Evolutionary conservation across 2,797 vertebrate genomes (phyloP).

Genomic region (Scomberomorus guttatus): DNA sequence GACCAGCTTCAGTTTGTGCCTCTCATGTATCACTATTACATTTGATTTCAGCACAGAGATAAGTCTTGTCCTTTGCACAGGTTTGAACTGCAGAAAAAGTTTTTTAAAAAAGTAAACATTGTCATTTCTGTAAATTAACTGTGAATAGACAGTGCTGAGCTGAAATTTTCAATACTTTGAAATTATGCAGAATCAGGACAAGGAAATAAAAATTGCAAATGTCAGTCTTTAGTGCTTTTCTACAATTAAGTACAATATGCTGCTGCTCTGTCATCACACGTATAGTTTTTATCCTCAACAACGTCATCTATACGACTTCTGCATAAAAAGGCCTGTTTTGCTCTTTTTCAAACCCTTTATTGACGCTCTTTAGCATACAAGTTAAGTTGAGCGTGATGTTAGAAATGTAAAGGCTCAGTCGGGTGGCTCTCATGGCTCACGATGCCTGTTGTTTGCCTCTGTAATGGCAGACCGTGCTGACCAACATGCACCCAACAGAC

Average conservation of each 20-base stretch:
- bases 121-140: not conserved
- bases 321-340: conserved; percentile 11
- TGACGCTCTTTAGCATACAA: not conserved
- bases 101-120: not conserved
- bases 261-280: not conserved
- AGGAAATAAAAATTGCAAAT: not conserved
- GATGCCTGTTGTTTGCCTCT: conserved; percentile 48
- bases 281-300: not conserved
- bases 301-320: not conserved
- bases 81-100: not conserved
- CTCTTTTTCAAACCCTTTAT: conserved; percentile 5
- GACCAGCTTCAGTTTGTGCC: no score
- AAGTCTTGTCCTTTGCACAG: no score
- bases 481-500: conserved; percentile 54
- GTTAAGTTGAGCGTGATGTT: conserved; percentile 24
- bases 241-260: not conserved
- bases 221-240: conserved; percentile 2
- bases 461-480: conserved; percentile 44
- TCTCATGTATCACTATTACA: no score
- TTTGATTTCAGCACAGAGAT: no score
- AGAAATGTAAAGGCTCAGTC: conserved; percentile 21
- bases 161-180: not conserved
- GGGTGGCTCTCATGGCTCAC: conserved; percentile 38
- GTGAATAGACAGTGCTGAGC: not conserved
- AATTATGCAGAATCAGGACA: conserved; percentile 4